Evolutionary conservation across 2,888 invertebrate species (phyloP).

Genomic region (Drosophila neutralis): DNA sequence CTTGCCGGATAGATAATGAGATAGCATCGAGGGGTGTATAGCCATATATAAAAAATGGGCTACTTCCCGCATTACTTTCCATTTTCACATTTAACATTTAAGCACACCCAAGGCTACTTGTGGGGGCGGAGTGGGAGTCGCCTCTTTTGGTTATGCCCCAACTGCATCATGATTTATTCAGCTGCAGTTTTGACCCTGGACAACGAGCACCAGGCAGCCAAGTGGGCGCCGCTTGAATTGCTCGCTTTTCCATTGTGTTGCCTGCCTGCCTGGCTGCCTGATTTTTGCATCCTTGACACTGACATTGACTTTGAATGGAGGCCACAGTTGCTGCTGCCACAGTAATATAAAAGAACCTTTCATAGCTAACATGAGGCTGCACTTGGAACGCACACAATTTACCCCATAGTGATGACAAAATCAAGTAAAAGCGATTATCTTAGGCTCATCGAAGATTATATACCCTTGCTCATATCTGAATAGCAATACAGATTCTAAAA

Average conservation of each 20-base stretch:
- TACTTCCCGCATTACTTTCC: neutral
- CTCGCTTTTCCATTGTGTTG: slow-evolving; percentile 47
- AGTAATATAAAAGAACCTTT: slow-evolving; percentile 18
- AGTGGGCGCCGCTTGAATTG: slow-evolving; percentile 59
- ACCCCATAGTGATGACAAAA: slow-evolving; percentile 26
- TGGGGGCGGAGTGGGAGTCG: neutral
- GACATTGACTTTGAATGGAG: slow-evolving; percentile 63
- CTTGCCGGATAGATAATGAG: neutral
- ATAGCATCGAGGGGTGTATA: neutral
- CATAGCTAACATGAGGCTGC: slow-evolving; percentile 20
- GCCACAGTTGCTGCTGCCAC: slow-evolving; percentile 13
- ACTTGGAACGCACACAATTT: slow-evolving; percentile 34
- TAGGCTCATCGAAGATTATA: neutral
- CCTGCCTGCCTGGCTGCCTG: slow-evolving; percentile 8
- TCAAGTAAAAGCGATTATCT: neutral
- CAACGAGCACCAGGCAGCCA: slow-evolving; percentile 40
- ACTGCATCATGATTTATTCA: slow-evolving; percentile 61
- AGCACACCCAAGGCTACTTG: slow-evolving; percentile 9
- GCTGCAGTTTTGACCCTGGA: slow-evolving; percentile 39
- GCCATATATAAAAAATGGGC: neutral
- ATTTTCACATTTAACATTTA: slow-evolving; percentile 26
- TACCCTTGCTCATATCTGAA: neutral
- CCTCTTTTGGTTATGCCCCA: slow-evolving; percentile 20
- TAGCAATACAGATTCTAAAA: neutral
- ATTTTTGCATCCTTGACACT: slow-evolving; percentile 73